Evolutionary conservation across 1,140 invertebrate genomes (phyloP).

Genomic region (Trichonephila clavipes): DNA sequence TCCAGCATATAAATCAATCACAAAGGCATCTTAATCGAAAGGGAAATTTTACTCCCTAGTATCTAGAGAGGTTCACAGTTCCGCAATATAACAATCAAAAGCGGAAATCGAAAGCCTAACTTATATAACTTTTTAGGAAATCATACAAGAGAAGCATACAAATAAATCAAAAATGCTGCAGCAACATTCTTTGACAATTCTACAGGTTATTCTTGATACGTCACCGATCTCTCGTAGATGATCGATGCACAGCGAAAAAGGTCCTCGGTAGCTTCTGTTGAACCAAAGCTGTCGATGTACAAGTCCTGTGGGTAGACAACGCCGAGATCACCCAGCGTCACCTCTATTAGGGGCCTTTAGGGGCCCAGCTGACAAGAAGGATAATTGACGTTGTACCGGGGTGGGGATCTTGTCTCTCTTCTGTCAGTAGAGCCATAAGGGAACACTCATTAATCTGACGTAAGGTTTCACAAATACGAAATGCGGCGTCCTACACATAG

Average conservation of each 20-base stretch:
- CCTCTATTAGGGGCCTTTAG: constrained; percentile 57
- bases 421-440: constrained; percentile 60
- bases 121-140: no score
- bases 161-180: no score
- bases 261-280: neutral
- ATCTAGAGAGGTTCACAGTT: no score
- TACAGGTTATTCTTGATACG: neutral
- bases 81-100: no score
- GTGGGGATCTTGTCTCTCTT: constrained; percentile 59
- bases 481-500: neutral
- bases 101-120: no score
- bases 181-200: neutral
- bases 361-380: constrained; percentile 44
- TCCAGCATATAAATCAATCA: no score
- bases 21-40: no score
- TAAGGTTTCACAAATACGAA: constrained; percentile 1
- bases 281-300: neutral
- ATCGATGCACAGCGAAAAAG: neutral
- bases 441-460: constrained; percentile 60
- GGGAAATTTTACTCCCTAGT: no score
- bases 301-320: neutral
- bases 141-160: no score
- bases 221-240: neutral
- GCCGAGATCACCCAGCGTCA: neutral
- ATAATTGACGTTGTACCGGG: constrained; percentile 59